Base-by-base conservation (phyloP, 2,888 invertebrate genomes). In the Morpho helenor region DNA sequence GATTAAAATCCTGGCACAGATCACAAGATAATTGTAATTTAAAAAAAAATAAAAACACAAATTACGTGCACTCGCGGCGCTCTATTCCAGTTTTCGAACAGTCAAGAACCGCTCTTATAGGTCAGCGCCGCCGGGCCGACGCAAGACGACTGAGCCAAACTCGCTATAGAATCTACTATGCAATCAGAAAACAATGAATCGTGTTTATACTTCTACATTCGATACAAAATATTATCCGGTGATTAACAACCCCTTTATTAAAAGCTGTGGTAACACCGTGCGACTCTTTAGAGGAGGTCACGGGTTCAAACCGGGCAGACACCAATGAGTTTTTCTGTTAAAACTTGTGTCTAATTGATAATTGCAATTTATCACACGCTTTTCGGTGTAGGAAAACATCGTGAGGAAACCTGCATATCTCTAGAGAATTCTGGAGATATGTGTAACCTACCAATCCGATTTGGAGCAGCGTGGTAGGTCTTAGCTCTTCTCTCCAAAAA, bases 11-110 rank as follows among this genome's bases (percentile, higher is more conserved):
- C 87, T 79, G 73, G 76, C 80, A 82, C 79, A 78, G 65, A 67
- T 69, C 85, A 84, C 82, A 79, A 69, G 60, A 52, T 46, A 56
- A 69, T 65, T 69, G 70, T 44, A 8, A 49, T 16, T 43, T 67
- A 72, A 71, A 66, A 74, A 75, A 79, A 75, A 74, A 75, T 73
- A 71, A 81, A 69, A 71, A 73, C 80, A 77, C 78, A 68, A 59
- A 63, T 66, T 67, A 65, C 72, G 73, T 73, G 74, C 85, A 87
- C 85, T 76, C 87, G 82, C 87, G 86, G 62, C 77, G 77, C 50
- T 47, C 46, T 47, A 31, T 53, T 48, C 43, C 31, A 49, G 49
- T 48, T 60, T 44, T 50, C 4, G 22, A 57, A 41, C 54, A 53
- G 43, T 42, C 31, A 40, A 45, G 42, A 49, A 49, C 56, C 40